Base-by-base conservation (phyloP, 2,888 invertebrate genomes). In the Aphrophora alni region DNA sequence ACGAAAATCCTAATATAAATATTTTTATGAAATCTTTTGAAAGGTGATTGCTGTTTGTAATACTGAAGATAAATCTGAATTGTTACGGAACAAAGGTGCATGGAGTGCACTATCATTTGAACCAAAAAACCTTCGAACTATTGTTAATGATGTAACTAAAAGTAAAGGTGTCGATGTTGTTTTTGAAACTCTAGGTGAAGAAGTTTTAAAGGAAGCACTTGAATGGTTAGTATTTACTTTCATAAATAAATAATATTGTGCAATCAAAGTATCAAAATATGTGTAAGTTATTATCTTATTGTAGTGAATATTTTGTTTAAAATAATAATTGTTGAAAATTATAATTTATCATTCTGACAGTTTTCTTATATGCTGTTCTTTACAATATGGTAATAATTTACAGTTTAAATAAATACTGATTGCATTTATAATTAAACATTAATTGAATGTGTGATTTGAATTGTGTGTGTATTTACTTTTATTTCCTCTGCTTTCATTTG, bases 1-100 rank as follows among this genome's bases (percentile, higher is more conserved):
- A 14, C 2, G 17, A 44, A 44, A 44, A 2, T 44, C 17, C 1
- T 44, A 44, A 14, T 44, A 4, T 44, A 44, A 74, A 33, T 28
- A 28, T 74, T 38, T 38, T 75, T 25, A 0, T 85, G n/a, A n/a
- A n/a, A n/a, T n/a, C n/a, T n/a, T n/a, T n/a, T n/a, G n/a, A 59
- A 84, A 93, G 92, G 93, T 93, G 3, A 92, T 94, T 84, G 93
- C 91, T n/a, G 91, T 93, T n/a, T 92, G 92, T 82, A 91, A 91
- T 68, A 90, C 91, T 0, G 92, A 92, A 86, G 91, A 91, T 79
- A 90, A 91, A 83, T 91, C 91, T 10, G 88, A 89, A 44, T 85
- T 92, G 21, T 89, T 92, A 14, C 87, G 93, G 80, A 89, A 91
- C 71, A 90, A 90, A 85, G 94, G 94, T 44, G 93, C 93, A 0